Evolutionary conservation across 2,113 vertebrate genomes (phyloP), one percentile per base, ranked within the genome.

Genomic region (Arothron firmamentum): DNA sequence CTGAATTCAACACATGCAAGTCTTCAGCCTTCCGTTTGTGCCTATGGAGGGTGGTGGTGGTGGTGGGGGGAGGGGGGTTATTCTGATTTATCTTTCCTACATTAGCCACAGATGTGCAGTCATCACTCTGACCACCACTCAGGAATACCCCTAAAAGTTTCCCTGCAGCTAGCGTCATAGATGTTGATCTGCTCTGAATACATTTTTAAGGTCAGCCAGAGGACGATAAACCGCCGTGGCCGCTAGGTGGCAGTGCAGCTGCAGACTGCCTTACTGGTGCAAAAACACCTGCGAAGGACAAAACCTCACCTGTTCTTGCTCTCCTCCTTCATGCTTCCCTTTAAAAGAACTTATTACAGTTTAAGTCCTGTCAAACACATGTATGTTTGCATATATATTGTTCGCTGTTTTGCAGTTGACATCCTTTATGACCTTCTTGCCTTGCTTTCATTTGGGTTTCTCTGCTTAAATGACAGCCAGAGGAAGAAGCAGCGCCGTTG

Each of bases 241-340:
- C 90, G 89, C 85, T 87, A 89, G 89, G 83, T 84, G 88, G 89
- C 85, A 87, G 73, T 82, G 55, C 70, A 81, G 82, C 62, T 82
- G 82, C 77, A 88, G 73, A 75, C 61, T 81, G 76, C 59, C 61
- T 42, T 46, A 28, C 55, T 4, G 13, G 58, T 70, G 63, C 43
- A 66, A 20, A 67, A 67, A 82, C 83, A 82, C 83, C 74, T 72
- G 45, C 8, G 80, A 56, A 50, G 52, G 67, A 81, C 77, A 53
- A 65, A 52, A 72, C 48, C 58, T 38, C 34, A 38, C 34, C 10
- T 38, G 34, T 10, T 77, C 58, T 47, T 45, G 34, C 67, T 71
- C 52, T 67, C 58, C 62, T 56, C 62, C 54, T 72, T 57, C 25
- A 28, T 28, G 4, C 25, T 28, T 28, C 25, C 4, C 6, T 28